A percentile compares a stretch with the other conserved stretches of the same genome.
phyloP scores from a whole-genome alignment of 37 sponge, comb jelly and placozoan species.

The Agelas oroides region DNA sequence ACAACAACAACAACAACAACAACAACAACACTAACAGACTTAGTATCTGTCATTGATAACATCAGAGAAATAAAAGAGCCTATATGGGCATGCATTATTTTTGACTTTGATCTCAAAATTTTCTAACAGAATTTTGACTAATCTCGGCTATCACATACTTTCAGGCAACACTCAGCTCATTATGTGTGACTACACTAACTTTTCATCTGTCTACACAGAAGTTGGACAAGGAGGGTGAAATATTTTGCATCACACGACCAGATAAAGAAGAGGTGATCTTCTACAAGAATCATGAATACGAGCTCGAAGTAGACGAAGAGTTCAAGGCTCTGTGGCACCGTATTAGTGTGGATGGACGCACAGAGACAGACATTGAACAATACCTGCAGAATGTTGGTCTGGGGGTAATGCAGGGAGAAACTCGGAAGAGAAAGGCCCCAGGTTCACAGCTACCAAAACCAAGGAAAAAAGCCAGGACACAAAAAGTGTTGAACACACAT shows the following conservation, averaged over 20 bases:
- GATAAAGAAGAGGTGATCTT: conserved; percentile 84
- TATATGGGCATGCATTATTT: too few species aligned
- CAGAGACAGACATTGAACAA: conserved; percentile 72
- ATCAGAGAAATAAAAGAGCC: too few species aligned
- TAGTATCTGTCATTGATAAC: too few species aligned
- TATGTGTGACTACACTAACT: too few species aligned
- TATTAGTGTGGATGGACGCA: conserved; percentile 67
- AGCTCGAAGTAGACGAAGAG: conserved; percentile 56
- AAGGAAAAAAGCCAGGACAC: conserved; percentile 37
- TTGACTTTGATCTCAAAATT: too few species aligned
- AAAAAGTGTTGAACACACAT: conserved; percentile 72
- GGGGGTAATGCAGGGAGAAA: conserved; percentile 71
- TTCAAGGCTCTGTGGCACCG: conserved; percentile 68
- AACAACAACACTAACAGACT: too few species aligned
- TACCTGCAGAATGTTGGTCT: conserved; percentile 72
- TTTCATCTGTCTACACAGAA: conserved; percentile 56
- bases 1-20: too few species aligned
- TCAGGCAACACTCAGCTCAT: too few species aligned
- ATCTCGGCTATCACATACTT: too few species aligned
- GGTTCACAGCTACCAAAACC: conserved; percentile 30
- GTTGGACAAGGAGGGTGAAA: conserved; percentile 21
- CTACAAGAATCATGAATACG: conserved; percentile 66
- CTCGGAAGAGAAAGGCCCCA: conserved; percentile 29
- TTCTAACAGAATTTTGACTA: too few species aligned
- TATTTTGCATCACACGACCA: conserved; percentile 38